phyloP scores from a whole-genome alignment of 2,797 vertebrate genomes.

The Thamnophis elegans region DNA sequence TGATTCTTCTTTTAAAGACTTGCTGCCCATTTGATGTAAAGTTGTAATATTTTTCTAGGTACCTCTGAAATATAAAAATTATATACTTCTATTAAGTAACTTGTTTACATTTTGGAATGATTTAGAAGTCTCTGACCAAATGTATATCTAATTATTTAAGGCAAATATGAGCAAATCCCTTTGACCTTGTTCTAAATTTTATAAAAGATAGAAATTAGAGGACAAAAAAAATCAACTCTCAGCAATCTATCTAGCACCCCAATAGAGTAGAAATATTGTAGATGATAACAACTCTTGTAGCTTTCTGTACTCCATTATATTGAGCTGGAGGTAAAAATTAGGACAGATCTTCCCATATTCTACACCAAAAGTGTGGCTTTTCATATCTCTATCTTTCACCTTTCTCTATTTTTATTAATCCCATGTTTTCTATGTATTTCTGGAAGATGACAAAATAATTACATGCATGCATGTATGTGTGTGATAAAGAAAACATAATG shows the following conservation, averaged over 20 bases:
- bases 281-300: not conserved
- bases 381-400: no score
- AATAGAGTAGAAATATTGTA: not conserved
- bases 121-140: not conserved
- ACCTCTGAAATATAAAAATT: slow-evolving; percentile 60
- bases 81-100: not conserved
- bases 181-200: not conserved
- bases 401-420: not conserved
- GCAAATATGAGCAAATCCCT: not conserved
- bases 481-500: not conserved
- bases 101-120: not conserved
- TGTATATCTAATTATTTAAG: not conserved
- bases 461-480: not conserved
- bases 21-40: slow-evolving; percentile 50
- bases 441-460: not conserved
- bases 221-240: not conserved
- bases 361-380: not conserved
- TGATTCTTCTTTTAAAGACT: slow-evolving; percentile 25
- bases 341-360: not conserved
- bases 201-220: not conserved
- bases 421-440: not conserved
- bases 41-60: slow-evolving; percentile 75
- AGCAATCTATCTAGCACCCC: not conserved
- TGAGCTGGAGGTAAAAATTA: not conserved
- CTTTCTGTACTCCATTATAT: not conserved